Evolutionary conservation across 64 coral and sea anemone species (phyloP).

Genomic region (Exaiptasia diaphana): DNA sequence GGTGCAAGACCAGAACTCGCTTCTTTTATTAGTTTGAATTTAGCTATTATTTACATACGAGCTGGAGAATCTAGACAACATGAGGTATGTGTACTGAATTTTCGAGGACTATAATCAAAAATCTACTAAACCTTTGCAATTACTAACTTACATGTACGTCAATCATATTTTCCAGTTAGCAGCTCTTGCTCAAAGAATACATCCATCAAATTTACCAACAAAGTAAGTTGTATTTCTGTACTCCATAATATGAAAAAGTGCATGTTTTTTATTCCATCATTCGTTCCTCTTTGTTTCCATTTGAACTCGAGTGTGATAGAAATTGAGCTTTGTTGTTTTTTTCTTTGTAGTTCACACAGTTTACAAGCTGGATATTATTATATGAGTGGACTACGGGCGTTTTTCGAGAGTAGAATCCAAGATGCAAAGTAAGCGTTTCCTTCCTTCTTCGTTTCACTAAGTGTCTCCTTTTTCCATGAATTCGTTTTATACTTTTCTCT

Average conservation of each 20-base stretch:
- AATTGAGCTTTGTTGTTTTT: no score
- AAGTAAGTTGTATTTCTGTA: no score
- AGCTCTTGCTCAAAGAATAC: neutral
- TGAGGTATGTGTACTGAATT: constrained; percentile 12
- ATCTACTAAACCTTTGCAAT: neutral
- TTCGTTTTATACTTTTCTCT: neutral
- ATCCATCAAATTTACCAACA: neutral
- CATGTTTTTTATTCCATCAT: neutral
- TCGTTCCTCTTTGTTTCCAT: neutral
- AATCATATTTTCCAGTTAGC: neutral
- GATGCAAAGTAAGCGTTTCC: constrained; percentile 86
- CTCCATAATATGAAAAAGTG: no score
- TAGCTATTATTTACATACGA: constrained; percentile 88
- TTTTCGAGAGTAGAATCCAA: constrained; percentile 80
- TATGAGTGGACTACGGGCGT: constrained; percentile 71
- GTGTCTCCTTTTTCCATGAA: neutral
- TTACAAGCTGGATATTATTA: constrained; percentile 88
- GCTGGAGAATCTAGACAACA: constrained; percentile 56
- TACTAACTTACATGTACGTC: neutral
- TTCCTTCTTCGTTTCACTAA: neutral
- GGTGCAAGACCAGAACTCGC: constrained; percentile 69
- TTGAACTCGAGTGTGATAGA: no score
- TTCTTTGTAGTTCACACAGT: constrained; percentile 66
- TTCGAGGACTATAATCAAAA: neutral
- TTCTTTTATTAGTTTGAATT: constrained; percentile 91